Conservation (phyloP, 2,888 invertebrate genomes). For the Trypoxylon attenuatum region DNA sequence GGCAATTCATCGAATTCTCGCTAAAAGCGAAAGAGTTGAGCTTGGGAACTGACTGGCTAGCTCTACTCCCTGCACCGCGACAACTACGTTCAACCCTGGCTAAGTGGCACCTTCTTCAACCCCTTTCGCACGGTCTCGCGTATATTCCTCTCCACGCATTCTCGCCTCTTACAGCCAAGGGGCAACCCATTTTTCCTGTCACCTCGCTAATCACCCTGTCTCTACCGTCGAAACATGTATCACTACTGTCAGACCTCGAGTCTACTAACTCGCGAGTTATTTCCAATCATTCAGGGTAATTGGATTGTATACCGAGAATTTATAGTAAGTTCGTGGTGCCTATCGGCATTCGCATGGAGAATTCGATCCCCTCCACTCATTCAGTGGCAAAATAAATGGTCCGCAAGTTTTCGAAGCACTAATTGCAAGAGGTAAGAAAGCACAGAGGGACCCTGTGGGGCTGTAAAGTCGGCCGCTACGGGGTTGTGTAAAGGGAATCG, state of each 20-base stretch:
- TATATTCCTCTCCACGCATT: conserved; percentile 37
- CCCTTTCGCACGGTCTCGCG: conserved; percentile 46
- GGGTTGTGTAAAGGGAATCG: conserved; percentile 63
- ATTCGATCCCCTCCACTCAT: conserved; percentile 18
- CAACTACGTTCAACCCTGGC: conserved; percentile 47
- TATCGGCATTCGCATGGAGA: conserved; percentile 12
- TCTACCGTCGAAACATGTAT: too few species aligned
- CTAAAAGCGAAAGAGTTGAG: conserved; percentile 69
- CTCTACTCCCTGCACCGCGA: conserved; percentile 57
- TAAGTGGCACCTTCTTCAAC: conserved; percentile 60
- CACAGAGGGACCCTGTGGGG: conserved; percentile 41
- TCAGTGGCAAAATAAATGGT: conserved; percentile 50
- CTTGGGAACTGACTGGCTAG: conserved; percentile 44
- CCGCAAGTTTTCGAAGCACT: conserved; percentile 63
- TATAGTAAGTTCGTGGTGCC: too few species aligned
- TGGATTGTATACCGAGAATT: not conserved
- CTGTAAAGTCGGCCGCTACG: conserved; percentile 43
- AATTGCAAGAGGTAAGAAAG: conserved; percentile 62
- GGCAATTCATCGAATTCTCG: conserved; percentile 66
- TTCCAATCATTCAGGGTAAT: not conserved
- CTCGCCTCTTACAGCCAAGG: too few species aligned
- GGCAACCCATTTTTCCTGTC: too few species aligned
- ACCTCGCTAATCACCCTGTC: too few species aligned
- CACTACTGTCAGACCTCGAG: too few species aligned
- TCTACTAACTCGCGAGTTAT: conserved; percentile 12